phyloP scores from a whole-genome alignment of 1,140 invertebrate species.

The Drosophila lini region DNA sequence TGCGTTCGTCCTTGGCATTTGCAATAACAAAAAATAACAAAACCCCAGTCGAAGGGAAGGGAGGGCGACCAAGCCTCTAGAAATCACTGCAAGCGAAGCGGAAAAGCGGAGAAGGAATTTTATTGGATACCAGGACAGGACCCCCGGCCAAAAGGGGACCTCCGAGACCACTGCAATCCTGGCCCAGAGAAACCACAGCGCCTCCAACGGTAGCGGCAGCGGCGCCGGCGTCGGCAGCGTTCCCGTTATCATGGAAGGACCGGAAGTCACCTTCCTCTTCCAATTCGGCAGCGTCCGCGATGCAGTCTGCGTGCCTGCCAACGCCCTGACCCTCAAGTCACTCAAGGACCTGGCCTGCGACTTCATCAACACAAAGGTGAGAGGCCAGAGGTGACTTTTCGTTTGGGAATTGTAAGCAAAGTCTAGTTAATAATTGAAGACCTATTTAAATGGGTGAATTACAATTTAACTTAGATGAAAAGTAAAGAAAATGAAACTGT shows the following conservation, averaged over 20 bases:
- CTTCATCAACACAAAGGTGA: conserved; percentile 96
- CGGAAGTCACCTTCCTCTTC: conserved; percentile 95
- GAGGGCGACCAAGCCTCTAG: conserved; percentile 4
- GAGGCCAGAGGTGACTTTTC: conserved; percentile 61
- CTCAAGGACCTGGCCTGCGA: conserved; percentile 97
- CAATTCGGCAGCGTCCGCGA: conserved; percentile 97
- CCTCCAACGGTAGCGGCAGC: conserved; percentile 54
- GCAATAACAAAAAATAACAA: conserved; percentile 35
- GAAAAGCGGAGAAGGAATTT: conserved; percentile 37
- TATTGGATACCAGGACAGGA: conserved; percentile 43
- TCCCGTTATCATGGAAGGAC: conserved; percentile 87
- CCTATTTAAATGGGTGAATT: not conserved
- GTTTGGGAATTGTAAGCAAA: not conserved
- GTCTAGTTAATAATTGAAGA: not conserved
- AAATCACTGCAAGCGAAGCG: conserved; percentile 32
- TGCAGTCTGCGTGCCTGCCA: conserved; percentile 92
- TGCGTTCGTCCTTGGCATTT: conserved; percentile 75
- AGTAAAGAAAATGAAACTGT: not conserved
- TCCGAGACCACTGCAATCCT: conserved; percentile 51
- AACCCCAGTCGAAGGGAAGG: not conserved
- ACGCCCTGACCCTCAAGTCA: conserved; percentile 93
- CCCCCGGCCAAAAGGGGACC: conserved; percentile 14
- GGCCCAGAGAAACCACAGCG: conserved; percentile 66
- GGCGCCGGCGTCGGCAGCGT: conserved; percentile 61
- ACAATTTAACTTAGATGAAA: no score